phyloP scores from a whole-genome alignment of 2,797 vertebrate genomes.

The Falco rusticolus region DNA sequence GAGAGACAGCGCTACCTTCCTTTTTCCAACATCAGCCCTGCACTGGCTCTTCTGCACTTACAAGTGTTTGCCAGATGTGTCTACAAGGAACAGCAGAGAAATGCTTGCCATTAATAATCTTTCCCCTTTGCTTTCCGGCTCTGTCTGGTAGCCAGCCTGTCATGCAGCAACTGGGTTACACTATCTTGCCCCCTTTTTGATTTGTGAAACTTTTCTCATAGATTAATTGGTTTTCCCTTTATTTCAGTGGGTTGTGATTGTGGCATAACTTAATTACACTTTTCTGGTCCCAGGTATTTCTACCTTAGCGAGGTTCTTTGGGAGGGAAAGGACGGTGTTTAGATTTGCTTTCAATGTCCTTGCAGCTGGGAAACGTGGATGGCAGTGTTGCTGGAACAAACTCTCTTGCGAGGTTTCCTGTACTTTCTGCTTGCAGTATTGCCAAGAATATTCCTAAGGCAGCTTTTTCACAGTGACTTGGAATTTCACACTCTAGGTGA shows the following conservation, averaged over 20 bases:
- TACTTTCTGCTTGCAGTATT: conserved; percentile 22
- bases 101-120: background rate
- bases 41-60: background rate
- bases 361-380: conserved; percentile 44
- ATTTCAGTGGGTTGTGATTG: background rate
- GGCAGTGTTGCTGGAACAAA: conserved; percentile 48
- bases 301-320: background rate
- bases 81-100: background rate
- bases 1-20: background rate
- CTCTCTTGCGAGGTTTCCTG: conserved; percentile 39
- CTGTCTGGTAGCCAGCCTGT: background rate
- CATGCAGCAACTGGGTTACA: background rate
- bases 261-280: background rate
- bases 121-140: background rate
- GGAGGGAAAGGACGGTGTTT: background rate
- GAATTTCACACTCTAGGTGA: conserved; percentile 52
- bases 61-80: background rate
- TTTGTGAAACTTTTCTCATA: background rate
- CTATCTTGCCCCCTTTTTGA: background rate
- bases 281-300: background rate
- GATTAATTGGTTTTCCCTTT: background rate
- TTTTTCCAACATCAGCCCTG: background rate
- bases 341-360: background rate
- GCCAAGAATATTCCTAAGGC: conserved; percentile 53
- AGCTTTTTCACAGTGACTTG: conserved; percentile 34